phyloP scores from a whole-genome alignment of 2,797 vertebrate species.

The Australoheros facetus region DNA sequence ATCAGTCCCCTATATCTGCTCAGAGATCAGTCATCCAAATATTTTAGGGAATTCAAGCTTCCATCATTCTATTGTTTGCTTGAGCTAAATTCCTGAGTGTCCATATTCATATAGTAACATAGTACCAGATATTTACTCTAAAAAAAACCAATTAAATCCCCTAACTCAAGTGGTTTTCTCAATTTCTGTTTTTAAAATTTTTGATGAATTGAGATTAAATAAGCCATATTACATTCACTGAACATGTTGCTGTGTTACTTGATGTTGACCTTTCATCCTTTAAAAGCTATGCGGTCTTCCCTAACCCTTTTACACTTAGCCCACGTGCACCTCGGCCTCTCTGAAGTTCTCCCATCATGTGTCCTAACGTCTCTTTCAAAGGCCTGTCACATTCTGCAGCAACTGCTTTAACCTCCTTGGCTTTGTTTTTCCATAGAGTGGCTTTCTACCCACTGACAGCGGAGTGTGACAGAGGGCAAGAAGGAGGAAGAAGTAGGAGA shows the following conservation, averaged over 20 bases:
- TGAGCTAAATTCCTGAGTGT: background rate
- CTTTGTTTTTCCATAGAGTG: conserved; percentile 16
- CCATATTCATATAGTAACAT: background rate
- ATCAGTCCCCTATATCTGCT: background rate
- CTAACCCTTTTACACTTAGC: background rate
- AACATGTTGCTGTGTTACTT: background rate
- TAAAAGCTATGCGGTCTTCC: background rate
- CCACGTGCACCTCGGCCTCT: background rate
- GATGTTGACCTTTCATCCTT: background rate
- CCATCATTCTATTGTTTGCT: background rate
- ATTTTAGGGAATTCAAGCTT: background rate
- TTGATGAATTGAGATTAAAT: background rate
- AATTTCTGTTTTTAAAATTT: background rate
- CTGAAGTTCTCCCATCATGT: conserved; percentile 7
- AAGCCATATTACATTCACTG: background rate
- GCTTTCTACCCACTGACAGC: conserved; percentile 11
- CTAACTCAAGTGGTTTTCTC: background rate
- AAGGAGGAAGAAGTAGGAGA: conserved; percentile 2
- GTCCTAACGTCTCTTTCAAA: conserved; percentile 28
- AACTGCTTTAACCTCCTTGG: conserved; percentile 20
- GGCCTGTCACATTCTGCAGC: conserved; percentile 36
- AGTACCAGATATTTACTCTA: background rate
- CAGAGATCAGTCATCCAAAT: background rate
- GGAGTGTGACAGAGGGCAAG: conserved; percentile 27
- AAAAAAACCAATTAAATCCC: background rate